Percentiles rank a stretch among this genome's conserved stretches.
Evolutionary conservation across 2,888 invertebrate genomes (phyloP).

Genomic region (Pyrrhopygopsis socrates): DNA sequence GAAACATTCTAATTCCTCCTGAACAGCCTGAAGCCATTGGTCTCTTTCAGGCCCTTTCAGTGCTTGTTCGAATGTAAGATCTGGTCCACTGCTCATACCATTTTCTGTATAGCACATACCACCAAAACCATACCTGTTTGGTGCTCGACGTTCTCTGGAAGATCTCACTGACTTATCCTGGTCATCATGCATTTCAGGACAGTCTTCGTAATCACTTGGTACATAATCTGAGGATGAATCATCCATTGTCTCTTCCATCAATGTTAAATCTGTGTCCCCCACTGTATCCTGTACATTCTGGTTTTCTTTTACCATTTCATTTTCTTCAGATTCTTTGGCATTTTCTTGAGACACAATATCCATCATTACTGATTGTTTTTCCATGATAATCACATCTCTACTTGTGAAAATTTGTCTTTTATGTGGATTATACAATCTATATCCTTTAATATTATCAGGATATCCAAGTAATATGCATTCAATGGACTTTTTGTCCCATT

Average conservation of each 20-base stretch:
- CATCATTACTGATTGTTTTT: background rate
- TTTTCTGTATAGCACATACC: too few relatives aligned
- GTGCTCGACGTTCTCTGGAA: too few relatives aligned
- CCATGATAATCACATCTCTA: background rate
- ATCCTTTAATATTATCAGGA: slow-evolving; percentile 78
- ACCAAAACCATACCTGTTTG: too few relatives aligned
- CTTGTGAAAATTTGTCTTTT: background rate
- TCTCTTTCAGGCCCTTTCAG: background rate
- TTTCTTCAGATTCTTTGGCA: background rate
- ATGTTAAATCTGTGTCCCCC: background rate
- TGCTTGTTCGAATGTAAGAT: too few relatives aligned
- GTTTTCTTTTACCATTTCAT: background rate
- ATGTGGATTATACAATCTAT: slow-evolving; percentile 68
- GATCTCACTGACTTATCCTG: too few relatives aligned
- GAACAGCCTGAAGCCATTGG: slow-evolving; percentile 5
- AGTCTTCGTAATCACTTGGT: background rate
- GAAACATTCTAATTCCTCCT: slow-evolving; percentile 11
- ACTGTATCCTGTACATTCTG: too few relatives aligned
- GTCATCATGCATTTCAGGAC: background rate
- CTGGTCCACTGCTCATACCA: too few relatives aligned
- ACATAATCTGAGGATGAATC: background rate
- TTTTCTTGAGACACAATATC: background rate
- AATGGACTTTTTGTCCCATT: background rate
- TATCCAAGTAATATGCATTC: slow-evolving; percentile 67
- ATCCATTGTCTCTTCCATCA: background rate